Evolutionary conservation across 2,888 invertebrate species (phyloP), one percentile per base, ranked within the genome.

Genomic region (Halictus quadricinctus): DNA sequence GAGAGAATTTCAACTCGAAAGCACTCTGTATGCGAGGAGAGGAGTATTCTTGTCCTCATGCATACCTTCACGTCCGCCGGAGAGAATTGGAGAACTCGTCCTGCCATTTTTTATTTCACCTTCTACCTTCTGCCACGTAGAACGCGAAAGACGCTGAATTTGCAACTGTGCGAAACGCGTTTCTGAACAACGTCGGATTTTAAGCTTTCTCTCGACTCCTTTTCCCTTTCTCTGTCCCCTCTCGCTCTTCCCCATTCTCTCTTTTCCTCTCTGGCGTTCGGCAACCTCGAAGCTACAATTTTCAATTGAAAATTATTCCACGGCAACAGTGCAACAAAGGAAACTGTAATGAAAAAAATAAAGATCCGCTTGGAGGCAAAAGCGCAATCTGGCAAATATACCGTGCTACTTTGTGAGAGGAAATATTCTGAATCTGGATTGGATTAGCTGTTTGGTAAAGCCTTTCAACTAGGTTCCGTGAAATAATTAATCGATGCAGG

Each of bases 11-110:
- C 50, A 69, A 69, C 41, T 76, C 50, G 15, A 41, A 6, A 69
- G 50, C 76, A 50, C 69, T 76, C 76, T 50, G 69, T 76, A 76
- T 69, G 69, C 50, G 69, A 41, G 69, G 15, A 69, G 69, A 41
- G 41, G n/a, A 50, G 69, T 76, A 76, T 54, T 69, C n/a, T 50
- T 69, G 69, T 48, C 69, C 41, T 76, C 50, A 41, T 76, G 69
- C 69, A 76, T 76, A 76, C 69, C 69, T 54, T 36, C 76, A 36
- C 76, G 76, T 25, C 18, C 41, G 69, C n/a, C 69, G 2, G n/a
- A 41, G n/a, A 76, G 69, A 76, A 76, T 76, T 76, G 46, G 76
- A 50, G 76, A 50, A 76, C 69, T 76, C 66, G 50, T 41, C 69
- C 46, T 41, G 41, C 21, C 69, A 76, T 69, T 76, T 76, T 76